Conservation (phyloP, 2,888 invertebrate species). For the Rhorus exstirpatorius region DNA sequence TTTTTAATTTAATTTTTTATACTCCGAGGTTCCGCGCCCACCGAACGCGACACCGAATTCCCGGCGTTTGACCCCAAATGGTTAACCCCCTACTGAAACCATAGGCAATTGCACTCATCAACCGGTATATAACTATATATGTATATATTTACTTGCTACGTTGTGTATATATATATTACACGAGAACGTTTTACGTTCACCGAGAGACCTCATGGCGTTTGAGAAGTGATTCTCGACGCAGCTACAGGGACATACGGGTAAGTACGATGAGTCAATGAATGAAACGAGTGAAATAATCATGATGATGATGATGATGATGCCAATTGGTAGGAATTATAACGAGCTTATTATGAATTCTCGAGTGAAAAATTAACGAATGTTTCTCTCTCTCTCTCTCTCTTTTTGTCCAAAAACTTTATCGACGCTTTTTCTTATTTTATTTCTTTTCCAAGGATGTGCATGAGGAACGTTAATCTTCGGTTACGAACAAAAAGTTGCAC, state of each 20-base stretch:
- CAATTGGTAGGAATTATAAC: slow-evolving; percentile 47
- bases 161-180: too few species aligned
- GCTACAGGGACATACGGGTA: too few species aligned
- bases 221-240: too few species aligned
- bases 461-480: too few species aligned
- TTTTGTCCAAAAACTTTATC: too few species aligned
- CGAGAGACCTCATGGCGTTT: too few species aligned
- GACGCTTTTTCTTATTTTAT: too few species aligned
- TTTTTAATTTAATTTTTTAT: too few species aligned
- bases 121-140: slow-evolving; percentile 2
- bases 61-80: slow-evolving; percentile 83
- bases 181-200: slow-evolving; percentile 37
- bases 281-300: slow-evolving; percentile 14
- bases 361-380: too few species aligned
- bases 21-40: slow-evolving; percentile 57
- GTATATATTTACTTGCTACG: slow-evolving; percentile 28
- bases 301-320: slow-evolving; percentile 30
- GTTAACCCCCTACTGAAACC: slow-evolving; percentile 84
- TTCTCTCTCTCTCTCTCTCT: too few species aligned
- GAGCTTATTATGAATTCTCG: slow-evolving; percentile 2
- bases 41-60: slow-evolving; percentile 84
- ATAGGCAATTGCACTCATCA: slow-evolving; percentile 85
- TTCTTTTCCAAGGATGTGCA: too few species aligned
- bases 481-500: too few species aligned
- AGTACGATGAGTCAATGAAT: slow-evolving; percentile 52